Conservation (phyloP, 2,888 invertebrate genomes). For the Temnothorax ravouxi region DNA sequence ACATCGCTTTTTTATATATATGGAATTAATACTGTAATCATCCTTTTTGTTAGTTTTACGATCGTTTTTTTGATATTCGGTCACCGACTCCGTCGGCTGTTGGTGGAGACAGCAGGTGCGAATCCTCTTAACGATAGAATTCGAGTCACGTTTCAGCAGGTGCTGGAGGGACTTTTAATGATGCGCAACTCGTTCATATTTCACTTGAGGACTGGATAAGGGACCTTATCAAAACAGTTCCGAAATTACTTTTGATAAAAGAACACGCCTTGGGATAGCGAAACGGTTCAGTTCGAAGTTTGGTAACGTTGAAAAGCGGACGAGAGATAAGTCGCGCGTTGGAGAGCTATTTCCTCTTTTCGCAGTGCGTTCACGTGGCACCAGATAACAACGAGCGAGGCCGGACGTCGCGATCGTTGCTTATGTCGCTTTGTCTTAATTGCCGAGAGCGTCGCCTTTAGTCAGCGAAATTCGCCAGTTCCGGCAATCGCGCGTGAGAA, state of each 20-base stretch:
- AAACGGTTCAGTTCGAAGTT: slow-evolving; percentile 7
- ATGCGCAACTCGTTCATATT: slow-evolving; percentile 12
- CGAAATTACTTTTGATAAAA: slow-evolving; percentile 13
- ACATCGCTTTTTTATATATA: too few species aligned
- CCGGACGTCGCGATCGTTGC: slow-evolving; percentile 34
- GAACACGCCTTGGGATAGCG: neutral
- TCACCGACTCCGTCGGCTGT: slow-evolving; percentile 10
- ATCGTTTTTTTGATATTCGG: neutral
- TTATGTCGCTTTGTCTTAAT: slow-evolving; percentile 45
- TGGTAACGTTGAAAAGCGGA: slow-evolving; percentile 38
- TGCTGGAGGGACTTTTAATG: slow-evolving; percentile 57
- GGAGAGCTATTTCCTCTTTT: slow-evolving; percentile 32
- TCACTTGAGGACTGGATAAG: neutral
- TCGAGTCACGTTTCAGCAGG: slow-evolving; percentile 66
- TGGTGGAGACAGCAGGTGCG: slow-evolving; percentile 64
- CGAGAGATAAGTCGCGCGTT: slow-evolving; percentile 43
- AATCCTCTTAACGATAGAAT: slow-evolving; percentile 58
- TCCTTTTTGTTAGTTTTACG: neutral
- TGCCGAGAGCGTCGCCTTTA: slow-evolving; percentile 30
- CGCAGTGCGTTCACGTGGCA: slow-evolving; percentile 30
- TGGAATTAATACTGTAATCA: neutral
- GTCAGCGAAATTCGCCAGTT: slow-evolving; percentile 16
- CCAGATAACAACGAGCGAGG: slow-evolving; percentile 34
- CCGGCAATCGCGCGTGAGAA: slow-evolving; percentile 39
- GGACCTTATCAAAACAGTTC: slow-evolving; percentile 6